Conservation (phyloP, 30 jellyfish, hydroid and myxozoan species). For the Hydractinia symbiolongicarpus region DNA sequence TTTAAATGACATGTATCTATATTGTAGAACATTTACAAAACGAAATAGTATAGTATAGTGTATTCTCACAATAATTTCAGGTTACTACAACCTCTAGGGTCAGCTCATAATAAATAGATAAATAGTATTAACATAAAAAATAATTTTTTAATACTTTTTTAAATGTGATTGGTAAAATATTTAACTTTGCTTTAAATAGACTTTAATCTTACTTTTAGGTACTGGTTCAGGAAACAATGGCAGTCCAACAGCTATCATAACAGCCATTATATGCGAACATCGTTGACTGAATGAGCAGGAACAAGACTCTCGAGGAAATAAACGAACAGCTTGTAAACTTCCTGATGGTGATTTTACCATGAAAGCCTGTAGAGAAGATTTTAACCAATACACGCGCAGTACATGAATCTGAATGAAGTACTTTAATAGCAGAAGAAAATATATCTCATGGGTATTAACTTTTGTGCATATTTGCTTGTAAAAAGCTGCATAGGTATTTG, state of each 20-base stretch:
- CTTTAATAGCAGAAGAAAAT: no score
- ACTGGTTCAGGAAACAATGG: conserved; percentile 40
- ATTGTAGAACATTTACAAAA: neutral
- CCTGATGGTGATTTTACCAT: conserved; percentile 48
- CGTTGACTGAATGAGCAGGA: conserved; percentile 64
- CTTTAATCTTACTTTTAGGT: conserved; percentile 3
- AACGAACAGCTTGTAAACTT: conserved; percentile 73
- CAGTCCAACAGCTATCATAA: conserved; percentile 76
- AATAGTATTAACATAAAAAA: no score
- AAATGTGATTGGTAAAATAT: neutral
- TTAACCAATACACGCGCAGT: neutral
- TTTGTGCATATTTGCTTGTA: no score
- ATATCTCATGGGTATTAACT: no score
- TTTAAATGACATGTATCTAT: no score
- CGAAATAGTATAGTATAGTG: no score
- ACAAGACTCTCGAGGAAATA: conserved; percentile 90
- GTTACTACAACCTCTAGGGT: no score
- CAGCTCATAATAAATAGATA: no score
- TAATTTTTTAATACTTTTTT: no score
- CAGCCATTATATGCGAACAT: conserved; percentile 91
- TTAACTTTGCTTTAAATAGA: neutral
- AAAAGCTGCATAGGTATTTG: no score
- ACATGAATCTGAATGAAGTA: no score
- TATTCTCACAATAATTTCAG: no score
- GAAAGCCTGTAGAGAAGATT: conserved; percentile 25